phyloP scores from a whole-genome alignment of 2,113 vertebrate species.

The Caretta caretta region DNA sequence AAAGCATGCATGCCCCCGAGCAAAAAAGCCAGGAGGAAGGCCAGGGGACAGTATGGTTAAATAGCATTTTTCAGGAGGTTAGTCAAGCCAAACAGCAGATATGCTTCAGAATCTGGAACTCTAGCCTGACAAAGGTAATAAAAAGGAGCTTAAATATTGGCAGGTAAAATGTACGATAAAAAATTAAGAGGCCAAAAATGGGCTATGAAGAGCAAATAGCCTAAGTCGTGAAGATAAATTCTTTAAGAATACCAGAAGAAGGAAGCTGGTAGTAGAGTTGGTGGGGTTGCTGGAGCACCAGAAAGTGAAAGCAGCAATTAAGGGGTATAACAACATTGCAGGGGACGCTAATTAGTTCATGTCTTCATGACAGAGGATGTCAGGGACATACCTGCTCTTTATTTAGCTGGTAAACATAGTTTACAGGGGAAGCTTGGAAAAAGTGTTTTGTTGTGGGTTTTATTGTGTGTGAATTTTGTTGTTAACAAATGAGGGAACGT shows the following conservation, averaged over 20 bases:
- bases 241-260: not conserved
- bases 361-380: not conserved
- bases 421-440: not conserved
- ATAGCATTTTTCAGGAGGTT: not conserved
- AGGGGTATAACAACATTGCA: not conserved
- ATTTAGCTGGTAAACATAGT: not conserved
- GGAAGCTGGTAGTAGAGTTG: not conserved
- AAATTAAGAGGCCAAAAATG: not conserved
- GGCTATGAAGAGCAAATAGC: not conserved
- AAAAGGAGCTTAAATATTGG: not conserved
- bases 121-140: not conserved
- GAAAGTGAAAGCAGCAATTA: not conserved
- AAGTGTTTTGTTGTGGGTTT: too few species aligned
- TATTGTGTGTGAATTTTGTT: not conserved
- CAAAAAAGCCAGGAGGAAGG: not conserved
- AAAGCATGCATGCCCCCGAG: not conserved
- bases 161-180: not conserved
- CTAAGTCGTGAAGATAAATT: not conserved
- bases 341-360: not conserved
- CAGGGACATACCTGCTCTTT: not conserved
- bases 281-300: not conserved
- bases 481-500: constrained; percentile 49
- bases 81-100: not conserved
- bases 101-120: constrained; percentile 11
- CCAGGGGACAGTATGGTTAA: not conserved